phyloP scores from a whole-genome alignment of 2,888 invertebrate species.

The Balanococcus diminutus region DNA sequence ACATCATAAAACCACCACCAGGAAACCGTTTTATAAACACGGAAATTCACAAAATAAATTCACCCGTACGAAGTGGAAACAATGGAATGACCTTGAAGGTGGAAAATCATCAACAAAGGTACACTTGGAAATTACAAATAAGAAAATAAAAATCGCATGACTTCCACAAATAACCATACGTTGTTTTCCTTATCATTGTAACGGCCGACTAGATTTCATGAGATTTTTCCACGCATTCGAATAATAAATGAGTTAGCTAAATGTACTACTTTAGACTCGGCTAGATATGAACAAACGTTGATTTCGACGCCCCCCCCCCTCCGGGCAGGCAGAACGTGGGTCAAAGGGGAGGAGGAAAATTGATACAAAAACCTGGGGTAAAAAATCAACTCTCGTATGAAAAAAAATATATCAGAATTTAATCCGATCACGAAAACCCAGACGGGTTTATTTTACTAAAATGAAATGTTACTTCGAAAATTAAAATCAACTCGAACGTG shows the following conservation, averaged over 20 bases:
- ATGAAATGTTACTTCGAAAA: not conserved
- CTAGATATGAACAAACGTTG: not conserved
- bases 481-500: too few relatives aligned
- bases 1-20: not conserved
- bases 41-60: not conserved
- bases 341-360: not conserved
- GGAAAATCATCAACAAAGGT: constrained; percentile 14
- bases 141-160: constrained; percentile 40
- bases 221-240: constrained; percentile 36
- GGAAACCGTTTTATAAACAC: not conserved
- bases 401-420: not conserved
- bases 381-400: not conserved
- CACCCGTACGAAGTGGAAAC: not conserved
- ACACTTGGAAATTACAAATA: constrained; percentile 17
- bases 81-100: constrained; percentile 5
- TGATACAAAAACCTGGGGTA: not conserved
- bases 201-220: constrained; percentile 16
- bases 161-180: constrained; percentile 22
- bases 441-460: not conserved
- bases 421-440: not conserved
- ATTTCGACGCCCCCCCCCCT: not conserved
- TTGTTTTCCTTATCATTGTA: constrained; percentile 20
- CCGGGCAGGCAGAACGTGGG: not conserved
- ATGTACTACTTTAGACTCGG: constrained; percentile 1
- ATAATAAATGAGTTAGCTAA: not conserved